Evolutionary conservation across 2,888 invertebrate species (phyloP), one percentile per base, ranked within the genome.

Genomic region (Plagodis pulveraria): DNA sequence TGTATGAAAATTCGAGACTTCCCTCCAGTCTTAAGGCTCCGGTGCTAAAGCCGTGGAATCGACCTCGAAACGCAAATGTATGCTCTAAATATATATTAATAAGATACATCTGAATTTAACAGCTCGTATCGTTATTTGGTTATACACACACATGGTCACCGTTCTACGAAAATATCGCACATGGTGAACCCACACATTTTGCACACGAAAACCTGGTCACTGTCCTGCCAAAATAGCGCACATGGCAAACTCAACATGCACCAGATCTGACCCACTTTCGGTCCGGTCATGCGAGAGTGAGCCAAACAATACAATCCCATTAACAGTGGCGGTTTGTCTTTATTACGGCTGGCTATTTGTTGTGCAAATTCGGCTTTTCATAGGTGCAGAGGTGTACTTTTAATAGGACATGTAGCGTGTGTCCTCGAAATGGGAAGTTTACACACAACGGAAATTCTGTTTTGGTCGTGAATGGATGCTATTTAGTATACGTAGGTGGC

Each of bases 261-360:
- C 69, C 76, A 73, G 70, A 70, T 65, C 63, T 76, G 77, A 78
- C 78, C 74, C 65, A 77, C 65, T 72, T 75, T 62, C n/a, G 58
- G 41, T 48, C 62, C 65, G 71, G 66, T 74, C 72, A 74, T 72
- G 73, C 76, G 62, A 72, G 72, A 76, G 68, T 65, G 73, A 77
- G 69, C 73, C 73, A 78, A 77, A 79, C 81, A 81, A 82, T 78
- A 75, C 76, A 71, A 76, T 73, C 72, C 77, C 69, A 80, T 81
- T 78, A 77, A 71, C 72, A 60, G 60, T 67, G 60, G 67, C 70
- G 63, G 73, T 81, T 74, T 75, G 76, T 80, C 78, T 83, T 78
- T 81, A 80, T 81, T 79, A 74, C 65, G 48, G 54, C 50, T 61
- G 65, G 49, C 57, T 73, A 66, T 74, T 72, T 69, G 73, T 71